Conservation (phyloP, 2,888 invertebrate genomes). For the Oligia fasciuncula region DNA sequence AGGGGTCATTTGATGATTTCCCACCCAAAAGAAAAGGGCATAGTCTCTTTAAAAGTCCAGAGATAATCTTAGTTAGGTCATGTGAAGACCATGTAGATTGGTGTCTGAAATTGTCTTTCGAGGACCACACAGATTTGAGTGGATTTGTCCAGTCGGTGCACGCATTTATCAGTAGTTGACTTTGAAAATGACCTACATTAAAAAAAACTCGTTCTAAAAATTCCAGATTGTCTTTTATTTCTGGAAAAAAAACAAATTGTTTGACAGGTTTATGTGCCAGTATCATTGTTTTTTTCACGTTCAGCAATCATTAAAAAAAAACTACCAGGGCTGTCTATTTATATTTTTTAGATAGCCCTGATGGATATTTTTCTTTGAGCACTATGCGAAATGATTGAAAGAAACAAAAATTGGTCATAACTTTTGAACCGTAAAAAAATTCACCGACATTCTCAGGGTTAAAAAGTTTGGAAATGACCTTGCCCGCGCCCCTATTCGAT, state of each 20-base stretch:
- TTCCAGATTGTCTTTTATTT: constrained; percentile 23
- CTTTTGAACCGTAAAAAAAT: no score
- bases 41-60: background rate
- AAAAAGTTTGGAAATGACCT: no score
- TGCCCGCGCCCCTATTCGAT: no score
- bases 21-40: no score
- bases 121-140: background rate
- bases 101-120: background rate
- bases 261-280: constrained; percentile 15
- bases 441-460: no score
- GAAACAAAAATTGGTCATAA: no score
- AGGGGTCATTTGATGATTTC: no score
- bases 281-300: background rate
- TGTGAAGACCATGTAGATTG: background rate
- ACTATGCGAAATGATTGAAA: no score
- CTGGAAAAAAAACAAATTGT: background rate
- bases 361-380: no score
- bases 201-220: constrained; percentile 2
- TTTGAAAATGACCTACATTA: constrained; percentile 42
- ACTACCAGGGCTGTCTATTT: no score
- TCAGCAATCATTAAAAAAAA: no score
- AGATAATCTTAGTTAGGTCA: background rate
- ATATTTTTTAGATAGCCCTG: no score
- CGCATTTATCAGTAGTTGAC: background rate
- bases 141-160: background rate